Conservation (phyloP, 2,888 invertebrate genomes). For the Phrixothrix hirtus region DNA sequence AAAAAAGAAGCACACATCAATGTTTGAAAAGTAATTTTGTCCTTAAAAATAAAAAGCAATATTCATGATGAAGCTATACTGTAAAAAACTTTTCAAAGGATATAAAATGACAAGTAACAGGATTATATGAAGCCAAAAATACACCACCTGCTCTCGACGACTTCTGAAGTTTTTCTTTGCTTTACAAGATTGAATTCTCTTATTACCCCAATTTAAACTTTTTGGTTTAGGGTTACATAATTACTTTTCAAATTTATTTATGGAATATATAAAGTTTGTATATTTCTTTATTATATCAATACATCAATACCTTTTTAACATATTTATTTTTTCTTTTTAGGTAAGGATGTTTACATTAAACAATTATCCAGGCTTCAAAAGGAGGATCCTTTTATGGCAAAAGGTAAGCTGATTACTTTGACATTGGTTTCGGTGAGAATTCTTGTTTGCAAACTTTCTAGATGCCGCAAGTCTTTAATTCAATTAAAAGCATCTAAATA, state of each 20-base stretch:
- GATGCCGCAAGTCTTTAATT: slow-evolving; percentile 33
- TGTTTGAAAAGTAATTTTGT: no score
- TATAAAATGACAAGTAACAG: neutral
- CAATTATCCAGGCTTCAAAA: no score
- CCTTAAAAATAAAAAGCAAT: no score
- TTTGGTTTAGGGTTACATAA: neutral
- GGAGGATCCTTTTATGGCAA: slow-evolving; percentile 7
- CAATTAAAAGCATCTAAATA: slow-evolving; percentile 36
- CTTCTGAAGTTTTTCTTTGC: neutral
- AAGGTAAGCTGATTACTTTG: slow-evolving; percentile 28
- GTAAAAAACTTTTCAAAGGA: neutral
- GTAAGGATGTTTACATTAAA: neutral
- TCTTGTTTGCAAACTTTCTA: slow-evolving; percentile 25
- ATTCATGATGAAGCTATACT: no score
- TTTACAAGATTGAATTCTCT: neutral
- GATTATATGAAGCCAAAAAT: neutral
- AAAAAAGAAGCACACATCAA: no score
- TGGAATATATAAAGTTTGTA: neutral
- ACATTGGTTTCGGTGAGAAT: slow-evolving; percentile 10
- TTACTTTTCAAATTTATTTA: neutral
- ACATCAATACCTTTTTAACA: no score
- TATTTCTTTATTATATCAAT: no score
- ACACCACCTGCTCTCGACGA: neutral
- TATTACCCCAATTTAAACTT: neutral
- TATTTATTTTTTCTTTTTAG: neutral